phyloP scores from a whole-genome alignment of 2,888 invertebrate species.

The Dusona sp. region DNA sequence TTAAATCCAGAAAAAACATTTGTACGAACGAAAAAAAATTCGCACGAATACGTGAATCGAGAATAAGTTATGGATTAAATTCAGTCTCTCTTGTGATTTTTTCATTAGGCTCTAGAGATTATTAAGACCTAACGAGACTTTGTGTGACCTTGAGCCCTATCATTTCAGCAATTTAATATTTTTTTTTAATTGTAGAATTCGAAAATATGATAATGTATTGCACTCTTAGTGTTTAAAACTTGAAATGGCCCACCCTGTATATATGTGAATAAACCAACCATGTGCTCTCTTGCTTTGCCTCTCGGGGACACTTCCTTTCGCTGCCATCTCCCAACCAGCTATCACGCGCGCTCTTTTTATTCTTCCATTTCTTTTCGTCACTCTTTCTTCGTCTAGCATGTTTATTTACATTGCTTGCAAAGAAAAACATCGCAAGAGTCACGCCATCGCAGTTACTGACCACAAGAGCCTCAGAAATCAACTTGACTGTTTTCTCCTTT shows the following conservation, averaged over 20 bases:
- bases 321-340: neutral
- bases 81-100: neutral
- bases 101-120: neutral
- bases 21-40: neutral
- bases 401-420: conserved; percentile 7
- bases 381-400: conserved; percentile 5
- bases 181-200: neutral
- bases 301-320: neutral
- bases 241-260: neutral
- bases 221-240: neutral
- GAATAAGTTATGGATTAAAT: neutral
- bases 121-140: neutral
- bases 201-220: neutral
- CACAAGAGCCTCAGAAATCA: conserved; percentile 6
- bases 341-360: neutral
- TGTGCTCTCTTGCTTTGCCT: conserved; percentile 2
- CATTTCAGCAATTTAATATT: neutral
- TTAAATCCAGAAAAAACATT: neutral
- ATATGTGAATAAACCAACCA: neutral
- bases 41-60: neutral
- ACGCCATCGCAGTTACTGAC: conserved; percentile 24
- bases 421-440: conserved; percentile 18
- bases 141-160: neutral
- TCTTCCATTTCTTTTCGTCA: neutral
- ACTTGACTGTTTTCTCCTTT: neutral